Evolutionary conservation across 2,888 invertebrate genomes (phyloP).

Genomic region (Lucinisca nassula): DNA sequence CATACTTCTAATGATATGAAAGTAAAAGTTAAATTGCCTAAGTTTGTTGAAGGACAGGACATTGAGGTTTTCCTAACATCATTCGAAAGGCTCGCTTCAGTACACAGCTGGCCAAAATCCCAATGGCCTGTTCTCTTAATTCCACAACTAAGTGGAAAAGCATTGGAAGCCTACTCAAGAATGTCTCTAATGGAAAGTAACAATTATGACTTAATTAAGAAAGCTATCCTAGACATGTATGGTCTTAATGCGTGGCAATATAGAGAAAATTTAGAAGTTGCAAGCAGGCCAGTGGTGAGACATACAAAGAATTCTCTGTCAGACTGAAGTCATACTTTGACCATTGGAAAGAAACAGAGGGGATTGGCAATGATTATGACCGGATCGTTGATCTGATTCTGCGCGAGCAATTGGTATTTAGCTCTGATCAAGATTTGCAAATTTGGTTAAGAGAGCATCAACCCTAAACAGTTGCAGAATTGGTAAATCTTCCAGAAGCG

Average conservation of each 20-base stretch:
- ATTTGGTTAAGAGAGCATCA: background rate
- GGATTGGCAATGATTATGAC: background rate
- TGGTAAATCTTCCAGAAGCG: background rate
- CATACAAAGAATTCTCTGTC: background rate
- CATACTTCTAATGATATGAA: background rate
- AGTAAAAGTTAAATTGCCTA: background rate
- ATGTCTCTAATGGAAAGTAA: background rate
- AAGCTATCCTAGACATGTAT: background rate
- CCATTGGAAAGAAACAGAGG: background rate
- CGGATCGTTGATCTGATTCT: background rate
- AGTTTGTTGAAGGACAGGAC: background rate
- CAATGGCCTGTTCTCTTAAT: background rate
- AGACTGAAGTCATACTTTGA: background rate
- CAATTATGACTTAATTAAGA: background rate
- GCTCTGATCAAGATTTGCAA: background rate
- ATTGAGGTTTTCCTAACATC: constrained; percentile 7
- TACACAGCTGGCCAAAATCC: background rate
- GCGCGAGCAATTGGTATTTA: background rate
- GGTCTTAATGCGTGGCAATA: background rate
- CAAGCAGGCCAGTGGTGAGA: background rate
- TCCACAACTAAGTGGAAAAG: background rate
- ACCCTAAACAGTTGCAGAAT: background rate
- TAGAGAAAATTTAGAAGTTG: background rate
- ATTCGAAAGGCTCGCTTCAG: background rate
- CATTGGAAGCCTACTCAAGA: background rate